A percentile compares a stretch with the other conserved stretches of the same genome.
These are phyloP conservation scores for Mythimna lalbum DNA, from an alignment of 2,888 invertebrate genomes.

Conservation along the genomic window DNA sequence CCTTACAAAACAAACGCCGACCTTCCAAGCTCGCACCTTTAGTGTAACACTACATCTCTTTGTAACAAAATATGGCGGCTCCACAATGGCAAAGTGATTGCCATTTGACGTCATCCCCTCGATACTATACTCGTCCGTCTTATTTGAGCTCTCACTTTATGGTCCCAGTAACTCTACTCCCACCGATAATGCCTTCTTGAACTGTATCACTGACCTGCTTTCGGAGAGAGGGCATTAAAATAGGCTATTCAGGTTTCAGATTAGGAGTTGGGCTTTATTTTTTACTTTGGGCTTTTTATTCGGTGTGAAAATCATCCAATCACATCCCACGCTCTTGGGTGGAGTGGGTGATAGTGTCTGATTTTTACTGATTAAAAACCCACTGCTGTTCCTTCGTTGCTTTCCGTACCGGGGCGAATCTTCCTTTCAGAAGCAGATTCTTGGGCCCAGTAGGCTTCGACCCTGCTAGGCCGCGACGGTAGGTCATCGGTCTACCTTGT, in stretches of 20 bases:
- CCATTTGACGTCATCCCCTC: constrained; percentile 53
- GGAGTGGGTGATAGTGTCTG: no score
- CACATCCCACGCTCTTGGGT: no score
- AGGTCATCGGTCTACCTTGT: no score
- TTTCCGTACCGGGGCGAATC: no score
- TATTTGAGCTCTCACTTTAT: constrained; percentile 46
- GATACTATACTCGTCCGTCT: constrained; percentile 31
- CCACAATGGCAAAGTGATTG: constrained; percentile 41
- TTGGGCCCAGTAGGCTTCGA: no score
- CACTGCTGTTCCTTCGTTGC: no score
- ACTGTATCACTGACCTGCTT: constrained; percentile 46
- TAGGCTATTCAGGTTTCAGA: constrained; percentile 32
- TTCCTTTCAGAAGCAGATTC: no score
- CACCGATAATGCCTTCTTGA: constrained; percentile 37
- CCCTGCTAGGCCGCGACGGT: no score
- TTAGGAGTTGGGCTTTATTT: not conserved
- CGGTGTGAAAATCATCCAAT: no score
- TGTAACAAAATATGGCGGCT: constrained; percentile 16
- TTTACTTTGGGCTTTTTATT: not conserved
- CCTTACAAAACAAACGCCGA: not conserved
- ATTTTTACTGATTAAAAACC: no score
- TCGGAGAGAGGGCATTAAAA: constrained; percentile 21
- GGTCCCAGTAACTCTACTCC: constrained; percentile 38
- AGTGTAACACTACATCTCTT: constrained; percentile 20
- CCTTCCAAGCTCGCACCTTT: constrained; percentile 2